phyloP scores from a whole-genome alignment of 1,140 invertebrate genomes.

The Agraylea sexmaculata region DNA sequence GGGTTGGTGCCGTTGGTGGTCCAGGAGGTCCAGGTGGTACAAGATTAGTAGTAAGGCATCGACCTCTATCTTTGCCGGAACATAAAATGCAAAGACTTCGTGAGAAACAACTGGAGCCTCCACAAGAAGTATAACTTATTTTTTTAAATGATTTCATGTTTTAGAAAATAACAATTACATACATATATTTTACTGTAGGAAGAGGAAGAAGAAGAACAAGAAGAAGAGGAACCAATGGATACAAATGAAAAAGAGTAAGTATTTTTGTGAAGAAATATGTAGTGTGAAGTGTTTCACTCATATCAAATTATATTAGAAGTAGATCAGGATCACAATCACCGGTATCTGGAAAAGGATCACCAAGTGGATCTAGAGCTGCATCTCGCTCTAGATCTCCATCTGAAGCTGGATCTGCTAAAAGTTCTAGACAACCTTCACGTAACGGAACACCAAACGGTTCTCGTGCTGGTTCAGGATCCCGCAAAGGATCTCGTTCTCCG shows the following conservation, averaged over 20 bases:
- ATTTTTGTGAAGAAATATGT: conserved; percentile 8
- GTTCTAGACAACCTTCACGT: conserved; percentile 22
- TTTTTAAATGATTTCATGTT: conserved; percentile 1
- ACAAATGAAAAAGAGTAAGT: conserved; percentile 15
- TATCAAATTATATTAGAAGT: conserved; percentile 26
- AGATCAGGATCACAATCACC: conserved; percentile 26
- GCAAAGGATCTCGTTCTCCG: too few species aligned
- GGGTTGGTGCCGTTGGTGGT: conserved; percentile 48
- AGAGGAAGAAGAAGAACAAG: conserved; percentile 46
- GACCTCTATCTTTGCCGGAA: conserved; percentile 76
- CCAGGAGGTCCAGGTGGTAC: conserved; percentile 65
- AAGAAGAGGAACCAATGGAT: conserved; percentile 51
- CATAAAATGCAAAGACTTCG: conserved; percentile 75
- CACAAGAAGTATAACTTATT: conserved; percentile 34
- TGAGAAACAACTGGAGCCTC: conserved; percentile 79
- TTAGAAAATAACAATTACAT: conserved; percentile 5
- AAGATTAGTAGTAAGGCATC: conserved; percentile 78
- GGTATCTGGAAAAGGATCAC: conserved; percentile 25
- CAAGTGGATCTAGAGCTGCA: conserved; percentile 25
- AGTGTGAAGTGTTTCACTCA: conserved; percentile 24
- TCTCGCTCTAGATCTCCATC: conserved; percentile 18
- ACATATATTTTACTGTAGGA: conserved; percentile 33
- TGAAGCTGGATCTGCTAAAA: conserved; percentile 18
- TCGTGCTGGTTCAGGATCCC: not conserved
- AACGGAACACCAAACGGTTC: not conserved